Conservation (phyloP, 2,888 invertebrate genomes). For the Dioctria rufipes region DNA sequence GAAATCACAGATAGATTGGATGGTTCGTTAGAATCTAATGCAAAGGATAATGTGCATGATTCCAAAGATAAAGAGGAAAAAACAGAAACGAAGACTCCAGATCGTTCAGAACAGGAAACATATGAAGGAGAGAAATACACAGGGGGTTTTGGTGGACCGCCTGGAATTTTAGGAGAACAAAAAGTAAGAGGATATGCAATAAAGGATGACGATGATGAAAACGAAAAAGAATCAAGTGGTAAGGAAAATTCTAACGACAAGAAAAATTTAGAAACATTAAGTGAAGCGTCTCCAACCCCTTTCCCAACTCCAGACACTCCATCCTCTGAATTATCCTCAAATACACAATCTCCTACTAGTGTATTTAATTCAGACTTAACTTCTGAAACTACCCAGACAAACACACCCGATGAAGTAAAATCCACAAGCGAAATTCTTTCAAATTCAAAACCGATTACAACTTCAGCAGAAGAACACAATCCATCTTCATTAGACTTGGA, state of each 20-base stretch:
- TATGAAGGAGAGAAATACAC: conserved; percentile 53
- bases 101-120: not conserved
- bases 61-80: not conserved
- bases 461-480: not conserved
- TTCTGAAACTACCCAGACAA: no score
- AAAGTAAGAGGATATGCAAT: conserved; percentile 43
- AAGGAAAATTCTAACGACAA: not conserved
- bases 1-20: conserved; percentile 37
- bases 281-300: conserved; percentile 41
- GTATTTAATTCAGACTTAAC: no score
- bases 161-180: conserved; percentile 57
- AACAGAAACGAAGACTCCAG: not conserved
- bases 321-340: not conserved
- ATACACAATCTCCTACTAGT: not conserved
- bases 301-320: not conserved
- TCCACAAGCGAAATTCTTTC: not conserved
- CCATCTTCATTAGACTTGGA: not conserved
- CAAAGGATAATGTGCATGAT: not conserved
- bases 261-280: not conserved
- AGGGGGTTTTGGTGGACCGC: conserved; percentile 58
- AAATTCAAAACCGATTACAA: not conserved
- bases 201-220: conserved; percentile 6
- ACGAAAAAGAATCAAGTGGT: not conserved
- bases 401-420: no score
- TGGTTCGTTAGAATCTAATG: not conserved